Evolutionary conservation across 2,113 vertebrate species (phyloP), one percentile per base, ranked within the genome.

Genomic region (Xyrauchen texanus): DNA sequence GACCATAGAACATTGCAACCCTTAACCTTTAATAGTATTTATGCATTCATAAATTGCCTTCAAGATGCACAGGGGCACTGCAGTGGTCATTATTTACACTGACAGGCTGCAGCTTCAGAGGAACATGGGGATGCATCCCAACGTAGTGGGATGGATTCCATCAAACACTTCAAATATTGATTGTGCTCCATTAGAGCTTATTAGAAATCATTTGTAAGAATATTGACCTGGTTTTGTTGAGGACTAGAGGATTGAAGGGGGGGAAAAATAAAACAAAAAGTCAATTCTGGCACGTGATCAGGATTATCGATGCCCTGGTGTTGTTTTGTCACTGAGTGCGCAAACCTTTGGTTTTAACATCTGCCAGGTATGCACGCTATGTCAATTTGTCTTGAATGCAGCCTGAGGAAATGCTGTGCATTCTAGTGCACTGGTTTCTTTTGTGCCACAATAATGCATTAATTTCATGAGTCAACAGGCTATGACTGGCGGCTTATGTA

Each of bases 391-490:
- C 83, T 65, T 82, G 73, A 70, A 68, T 69, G 58, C 77, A 68
- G 81, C 81, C 73, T 45, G 51, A 87, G 88, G 88, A 89, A 78
- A 81, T 55, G 86, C 84, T 60, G 78, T 73, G 66, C 73, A 86
- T 87, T 89, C 79, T 82, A 80, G 78, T 76, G 84, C 83, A 86
- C 85, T 83, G 72, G 72, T 88, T 85, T 85, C 58, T 81, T 90
- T 89, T 90, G 86, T 91, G 85, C 81, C 73, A 72, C 46, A 68
- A 92, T 91, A 91, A 92, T 90, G 85, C 89, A 89, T 93, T 92
- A 79, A 93, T 93, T 92, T 92, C 90, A 91, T 91, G 93, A 92
- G 90, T 91, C 91, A 93, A 90, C 90, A 91, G 89, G 84, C 90
- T 88, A 89, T 86, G 87, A 89, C 88, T 86, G 90, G 86, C 86